A percentile compares a stretch with the other conserved stretches of the same genome.
Conservation (phyloP, 2,888 invertebrate genomes). For the Mylabris sibirica region DNA sequence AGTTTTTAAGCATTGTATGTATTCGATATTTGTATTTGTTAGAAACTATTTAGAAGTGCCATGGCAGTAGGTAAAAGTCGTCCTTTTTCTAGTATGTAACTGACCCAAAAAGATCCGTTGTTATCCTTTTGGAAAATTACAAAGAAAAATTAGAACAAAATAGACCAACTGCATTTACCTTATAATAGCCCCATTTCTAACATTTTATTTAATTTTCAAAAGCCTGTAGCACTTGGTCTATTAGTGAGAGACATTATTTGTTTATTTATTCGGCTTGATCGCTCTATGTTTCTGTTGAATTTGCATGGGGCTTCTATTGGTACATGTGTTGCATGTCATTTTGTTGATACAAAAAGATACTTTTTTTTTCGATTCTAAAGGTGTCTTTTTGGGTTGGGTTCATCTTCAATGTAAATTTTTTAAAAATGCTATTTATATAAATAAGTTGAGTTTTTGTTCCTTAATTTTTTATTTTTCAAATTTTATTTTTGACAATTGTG, state of each 20-base stretch:
- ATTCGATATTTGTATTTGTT: conserved; percentile 55
- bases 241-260: conserved; percentile 38
- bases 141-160: neutral
- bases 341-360: conserved; percentile 32
- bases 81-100: conserved; percentile 59
- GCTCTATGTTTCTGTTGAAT: conserved; percentile 52
- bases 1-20: conserved; percentile 56
- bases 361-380: conserved; percentile 29
- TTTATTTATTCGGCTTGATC: conserved; percentile 20
- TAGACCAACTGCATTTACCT: conserved; percentile 1
- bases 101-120: conserved; percentile 59
- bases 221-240: conserved; percentile 15
- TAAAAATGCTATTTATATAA: conserved; percentile 18
- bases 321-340: conserved; percentile 55
- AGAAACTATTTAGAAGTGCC: conserved; percentile 55
- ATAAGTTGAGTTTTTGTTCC: conserved; percentile 24
- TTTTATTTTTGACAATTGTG: conserved; percentile 23
- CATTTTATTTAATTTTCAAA: neutral
- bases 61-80: conserved; percentile 58
- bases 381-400: conserved; percentile 61
- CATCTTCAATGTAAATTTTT: conserved; percentile 38
- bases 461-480: conserved; percentile 31
- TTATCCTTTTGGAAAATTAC: conserved; percentile 5
- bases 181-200: neutral
- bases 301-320: conserved; percentile 56